Percentiles rank a stretch among this genome's conserved stretches.
Conservation (phyloP, 2,888 invertebrate genomes). For the Seira ritae region DNA sequence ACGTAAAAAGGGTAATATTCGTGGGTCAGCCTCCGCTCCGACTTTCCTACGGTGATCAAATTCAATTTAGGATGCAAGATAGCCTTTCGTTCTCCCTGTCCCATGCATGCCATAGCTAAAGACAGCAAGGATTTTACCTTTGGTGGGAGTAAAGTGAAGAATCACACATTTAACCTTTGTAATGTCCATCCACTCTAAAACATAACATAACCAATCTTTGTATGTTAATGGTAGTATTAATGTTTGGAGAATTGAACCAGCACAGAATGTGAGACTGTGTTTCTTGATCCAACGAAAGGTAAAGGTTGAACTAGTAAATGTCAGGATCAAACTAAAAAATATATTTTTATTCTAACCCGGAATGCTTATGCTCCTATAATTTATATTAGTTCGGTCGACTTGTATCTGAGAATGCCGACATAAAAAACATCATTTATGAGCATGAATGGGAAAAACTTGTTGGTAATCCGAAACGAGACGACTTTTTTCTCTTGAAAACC, state of each 20-base stretch:
- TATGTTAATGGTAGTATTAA: neutral
- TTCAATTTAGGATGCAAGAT: conserved; percentile 42
- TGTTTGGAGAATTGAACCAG: too few species aligned
- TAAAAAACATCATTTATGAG: conserved; percentile 20
- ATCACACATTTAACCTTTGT: neutral
- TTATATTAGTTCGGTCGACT: conserved; percentile 1
- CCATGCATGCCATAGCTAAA: neutral
- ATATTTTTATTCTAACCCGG: too few species aligned
- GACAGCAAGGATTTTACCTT: too few species aligned
- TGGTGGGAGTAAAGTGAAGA: neutral
- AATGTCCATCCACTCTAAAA: neutral
- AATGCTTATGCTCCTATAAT: neutral
- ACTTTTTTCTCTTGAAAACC: conserved; percentile 52
- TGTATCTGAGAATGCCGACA: conserved; percentile 3
- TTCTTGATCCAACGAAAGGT: neutral
- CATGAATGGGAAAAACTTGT: conserved; percentile 61
- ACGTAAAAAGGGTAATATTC: too few species aligned
- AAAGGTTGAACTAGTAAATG: too few species aligned
- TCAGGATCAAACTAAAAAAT: too few species aligned
- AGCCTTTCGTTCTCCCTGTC: neutral
- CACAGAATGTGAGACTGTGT: too few species aligned
- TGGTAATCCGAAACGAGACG: conserved; percentile 72
- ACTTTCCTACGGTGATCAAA: conserved; percentile 71
- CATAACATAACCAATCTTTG: neutral
- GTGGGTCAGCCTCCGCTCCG: neutral